Base-by-base conservation (phyloP, 1,140 invertebrate genomes). In the Drosophila neocordata region DNA sequence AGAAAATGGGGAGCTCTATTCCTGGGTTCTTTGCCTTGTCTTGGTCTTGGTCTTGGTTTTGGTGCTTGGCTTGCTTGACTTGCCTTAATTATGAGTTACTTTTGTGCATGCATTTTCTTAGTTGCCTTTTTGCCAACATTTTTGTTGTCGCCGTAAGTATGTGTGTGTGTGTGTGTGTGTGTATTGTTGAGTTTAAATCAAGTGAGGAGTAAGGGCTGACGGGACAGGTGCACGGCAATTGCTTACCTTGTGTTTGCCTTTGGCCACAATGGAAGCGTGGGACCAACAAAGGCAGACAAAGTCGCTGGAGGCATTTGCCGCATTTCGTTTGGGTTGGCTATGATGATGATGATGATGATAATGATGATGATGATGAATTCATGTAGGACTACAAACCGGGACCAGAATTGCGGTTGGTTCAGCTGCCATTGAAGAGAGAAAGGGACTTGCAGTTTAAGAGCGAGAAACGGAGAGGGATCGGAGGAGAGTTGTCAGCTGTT, bases 81-180 rank as follows among this genome's bases (percentile, higher is more conserved):
- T 74, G 66, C 78, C 82, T 85, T 85, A 87, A 85, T 85, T 85
- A 87, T 85, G 78, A 87, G 82, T 87, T 87, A 85, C 82, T 85
- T 85, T 87, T 87, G 82, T 82, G 74, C 58, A 72, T 73, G 74
- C 70, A 87, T 78, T 87, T 87, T 85, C 82, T 75, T 82, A 78
- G 82, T 75, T 71, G 70, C 61, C 61, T 65, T 41, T 73, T 51
- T 62, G 27, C 58, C 57, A 53, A 56, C 58, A 53, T 61, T 34
- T 9, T 56, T 55, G 65, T 75, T 72, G 51, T 41, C 12, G 70
- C 59, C 53, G 61, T 18, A 38, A 63, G 65, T 61, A 59, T 71
- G 57, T 22, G 58, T 76, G 73, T 61, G 63, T 71, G 48, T 69
- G 65, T 69, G 59, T 27, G 60, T 77, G 73, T 74, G 73, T 76